Percentiles rank a stretch among this genome's conserved stretches.
Conservation (phyloP, 2,113 vertebrate species). For the Porphyrio hochstetteri region DNA sequence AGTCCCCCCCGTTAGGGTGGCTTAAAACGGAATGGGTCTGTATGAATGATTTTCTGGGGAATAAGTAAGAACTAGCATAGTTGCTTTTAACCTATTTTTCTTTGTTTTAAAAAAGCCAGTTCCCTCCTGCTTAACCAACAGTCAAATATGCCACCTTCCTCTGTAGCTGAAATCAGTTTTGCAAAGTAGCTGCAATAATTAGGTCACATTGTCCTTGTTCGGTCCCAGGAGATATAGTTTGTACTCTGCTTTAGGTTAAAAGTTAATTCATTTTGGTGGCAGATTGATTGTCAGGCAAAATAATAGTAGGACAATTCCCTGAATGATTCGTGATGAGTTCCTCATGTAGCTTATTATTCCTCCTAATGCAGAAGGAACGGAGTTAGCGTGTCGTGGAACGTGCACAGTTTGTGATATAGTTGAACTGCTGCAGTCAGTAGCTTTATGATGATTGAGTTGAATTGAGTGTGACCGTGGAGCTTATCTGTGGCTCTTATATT, state of each 20-base stretch:
- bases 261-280: constrained; percentile 69
- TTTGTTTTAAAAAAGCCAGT: background rate
- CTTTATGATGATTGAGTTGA: constrained; percentile 1
- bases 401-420: background rate
- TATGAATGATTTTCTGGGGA: background rate
- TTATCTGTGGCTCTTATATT: background rate
- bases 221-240: constrained; percentile 29
- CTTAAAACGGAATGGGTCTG: background rate
- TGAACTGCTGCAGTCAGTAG: background rate
- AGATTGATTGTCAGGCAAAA: constrained; percentile 63
- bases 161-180: constrained; percentile 17
- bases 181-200: constrained; percentile 52
- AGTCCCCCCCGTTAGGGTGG: background rate
- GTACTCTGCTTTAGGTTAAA: constrained; percentile 47
- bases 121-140: background rate
- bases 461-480: background rate
- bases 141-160: background rate
- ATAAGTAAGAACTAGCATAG: background rate
- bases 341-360: constrained; percentile 22
- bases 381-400: background rate
- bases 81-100: background rate
- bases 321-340: constrained; percentile 44
- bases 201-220: constrained; percentile 57
- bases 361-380: constrained; percentile 7
- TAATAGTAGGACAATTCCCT: constrained; percentile 59